Evolutionary conservation across 1,140 invertebrate species (phyloP), one percentile per base, ranked within the genome.

Genomic region (Leptinotarsa lineolata): DNA sequence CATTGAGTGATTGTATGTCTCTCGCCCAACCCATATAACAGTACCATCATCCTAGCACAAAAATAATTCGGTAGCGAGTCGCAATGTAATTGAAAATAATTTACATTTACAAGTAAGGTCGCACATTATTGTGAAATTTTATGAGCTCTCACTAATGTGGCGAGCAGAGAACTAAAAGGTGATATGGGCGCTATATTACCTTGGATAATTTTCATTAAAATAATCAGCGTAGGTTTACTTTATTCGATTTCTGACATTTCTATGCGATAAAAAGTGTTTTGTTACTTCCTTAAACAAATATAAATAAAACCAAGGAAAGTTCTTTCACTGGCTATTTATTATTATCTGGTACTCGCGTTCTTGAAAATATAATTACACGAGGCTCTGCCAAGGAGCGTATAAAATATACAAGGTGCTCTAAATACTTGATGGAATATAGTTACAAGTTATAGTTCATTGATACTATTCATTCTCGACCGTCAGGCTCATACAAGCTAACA

Each of bases 131-230:
- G 48, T 54, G n/a, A 54, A 15, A 54, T 54, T 54, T 54, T 54
- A 54, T 54, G 48, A 54, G 48, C 16, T 54, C 48, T 54, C n/a
- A 1, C n/a, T 16, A 54, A 54, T 54, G 48, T n/a, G 30, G 8
- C 30, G 4, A 54, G 48, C 48, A 18, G 48, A 54, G 48, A 54
- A 18, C 16, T 54, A 54, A 54, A 54, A 54, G 15, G 48, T 54
- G 48, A 54, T 16, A 54, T 54, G n/a, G 48, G 48, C 48, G n/a
- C 48, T 54, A 18, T 12, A 16, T 54, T 18, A 54, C 48, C 48
- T 54, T 54, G 48, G 48, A 54, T n/a, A 54, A 54, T 54, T 54
- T 54, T 54, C 48, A 54, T 54, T 54, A 54, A 54, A 54, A 54
- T 54, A 54, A 54, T 54, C 48, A 54, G 48, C 48, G 48, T 54